Conservation (phyloP, 2,888 invertebrate species). For the Scaptodrosophila latifasciaeformis region DNA sequence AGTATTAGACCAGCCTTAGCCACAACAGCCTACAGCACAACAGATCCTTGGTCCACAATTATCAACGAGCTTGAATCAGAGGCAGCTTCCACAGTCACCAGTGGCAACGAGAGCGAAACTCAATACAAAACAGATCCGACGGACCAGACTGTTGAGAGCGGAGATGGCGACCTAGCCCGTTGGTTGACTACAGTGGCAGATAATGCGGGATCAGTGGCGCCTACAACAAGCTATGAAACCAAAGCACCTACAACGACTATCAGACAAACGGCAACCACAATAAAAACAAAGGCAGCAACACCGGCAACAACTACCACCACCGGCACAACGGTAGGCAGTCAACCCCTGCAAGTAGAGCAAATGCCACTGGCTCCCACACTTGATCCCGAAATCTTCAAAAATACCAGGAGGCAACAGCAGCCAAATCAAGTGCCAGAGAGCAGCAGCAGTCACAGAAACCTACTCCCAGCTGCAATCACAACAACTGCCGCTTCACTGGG, state of each 20-base stretch:
- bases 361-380: constrained; percentile 46
- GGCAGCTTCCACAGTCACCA: constrained; percentile 23
- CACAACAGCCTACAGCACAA: constrained; percentile 41
- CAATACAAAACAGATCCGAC: constrained; percentile 42
- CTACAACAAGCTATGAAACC: constrained; percentile 48
- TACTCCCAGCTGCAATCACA: constrained; percentile 19
- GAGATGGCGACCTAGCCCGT: constrained; percentile 35
- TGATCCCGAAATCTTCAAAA: constrained; percentile 42
- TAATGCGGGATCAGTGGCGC: constrained; percentile 22
- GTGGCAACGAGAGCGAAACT: constrained; percentile 44
- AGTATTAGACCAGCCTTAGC: constrained; percentile 46
- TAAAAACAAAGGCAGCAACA: constrained; percentile 25
- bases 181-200: no score
- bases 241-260: constrained; percentile 51
- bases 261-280: constrained; percentile 29
- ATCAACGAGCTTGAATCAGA: constrained; percentile 49
- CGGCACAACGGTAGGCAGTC: constrained; percentile 16
- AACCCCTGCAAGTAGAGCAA: constrained; percentile 43
- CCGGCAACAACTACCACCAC: constrained; percentile 21
- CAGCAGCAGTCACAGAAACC: constrained; percentile 27
- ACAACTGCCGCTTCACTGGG: constrained; percentile 24
- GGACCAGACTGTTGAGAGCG: constrained; percentile 24
- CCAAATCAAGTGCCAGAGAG: constrained; percentile 48
- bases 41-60: constrained; percentile 45
- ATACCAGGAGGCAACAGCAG: no score